phyloP scores from a whole-genome alignment of 1,140 invertebrate genomes.

The Sinonovacula constricta region DNA sequence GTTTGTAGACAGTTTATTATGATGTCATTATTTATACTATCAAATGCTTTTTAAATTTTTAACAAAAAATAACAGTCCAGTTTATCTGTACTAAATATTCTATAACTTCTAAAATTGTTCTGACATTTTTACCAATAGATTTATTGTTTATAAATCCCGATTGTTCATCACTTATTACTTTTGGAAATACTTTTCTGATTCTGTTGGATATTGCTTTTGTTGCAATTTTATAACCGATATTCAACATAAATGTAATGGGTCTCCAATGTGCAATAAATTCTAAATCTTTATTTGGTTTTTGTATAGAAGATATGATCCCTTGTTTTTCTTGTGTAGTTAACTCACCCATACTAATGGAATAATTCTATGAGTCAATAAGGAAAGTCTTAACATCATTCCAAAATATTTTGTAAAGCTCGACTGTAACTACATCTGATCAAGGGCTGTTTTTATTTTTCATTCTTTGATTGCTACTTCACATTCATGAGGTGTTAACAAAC shows the following conservation, averaged over 20 bases:
- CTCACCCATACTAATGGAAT: background rate
- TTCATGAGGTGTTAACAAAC: too few species aligned
- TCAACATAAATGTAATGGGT: background rate
- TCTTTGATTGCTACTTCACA: too few species aligned
- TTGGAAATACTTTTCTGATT: background rate
- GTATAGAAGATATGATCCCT: background rate
- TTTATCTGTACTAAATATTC: background rate
- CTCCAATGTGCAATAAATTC: background rate
- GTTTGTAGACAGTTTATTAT: background rate
- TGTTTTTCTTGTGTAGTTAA: background rate
- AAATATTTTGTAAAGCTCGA: too few species aligned
- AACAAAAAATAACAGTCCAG: background rate
- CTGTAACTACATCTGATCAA: too few species aligned
- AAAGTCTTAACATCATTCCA: too few species aligned
- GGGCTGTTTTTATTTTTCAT: too few species aligned
- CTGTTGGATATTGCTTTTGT: background rate
- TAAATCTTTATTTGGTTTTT: constrained; percentile 3
- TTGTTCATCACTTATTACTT: background rate
- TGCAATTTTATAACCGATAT: background rate
- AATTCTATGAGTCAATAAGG: too few species aligned
- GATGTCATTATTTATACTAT: background rate
- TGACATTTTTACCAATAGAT: background rate
- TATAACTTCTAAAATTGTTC: background rate
- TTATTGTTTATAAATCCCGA: background rate
- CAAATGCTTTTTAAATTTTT: too few species aligned